Evolutionary conservation across 2,113 vertebrate genomes (phyloP).

Genomic region (Eolophus roseicapilla): DNA sequence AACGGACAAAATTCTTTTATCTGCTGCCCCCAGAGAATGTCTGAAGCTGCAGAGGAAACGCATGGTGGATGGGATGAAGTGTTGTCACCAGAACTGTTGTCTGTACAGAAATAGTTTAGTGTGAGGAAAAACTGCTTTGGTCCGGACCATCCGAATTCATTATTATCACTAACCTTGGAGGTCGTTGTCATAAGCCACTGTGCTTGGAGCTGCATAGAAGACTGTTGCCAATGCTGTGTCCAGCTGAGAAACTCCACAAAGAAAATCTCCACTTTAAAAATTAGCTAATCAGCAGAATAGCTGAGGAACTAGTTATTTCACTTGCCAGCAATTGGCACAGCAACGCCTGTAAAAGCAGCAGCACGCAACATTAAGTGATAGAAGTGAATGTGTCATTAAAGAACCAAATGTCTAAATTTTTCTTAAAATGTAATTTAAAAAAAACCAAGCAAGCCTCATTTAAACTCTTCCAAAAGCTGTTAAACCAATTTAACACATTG

Average conservation of each 20-base stretch:
- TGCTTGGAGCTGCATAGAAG: neutral
- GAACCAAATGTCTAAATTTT: slow-evolving; percentile 12
- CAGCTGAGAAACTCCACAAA: neutral
- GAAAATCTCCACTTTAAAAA: neutral
- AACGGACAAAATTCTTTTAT: neutral
- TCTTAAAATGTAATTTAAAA: neutral
- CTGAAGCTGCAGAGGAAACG: neutral
- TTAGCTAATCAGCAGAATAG: neutral
- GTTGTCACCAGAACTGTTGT: neutral
- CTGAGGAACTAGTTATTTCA: neutral
- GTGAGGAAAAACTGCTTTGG: neutral
- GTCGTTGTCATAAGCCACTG: neutral
- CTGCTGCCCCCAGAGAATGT: neutral
- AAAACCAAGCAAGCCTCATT: neutral
- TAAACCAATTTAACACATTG: slow-evolving; percentile 41
- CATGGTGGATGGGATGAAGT: neutral
- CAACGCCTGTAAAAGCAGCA: neutral
- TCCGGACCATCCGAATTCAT: neutral
- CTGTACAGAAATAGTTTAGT: neutral
- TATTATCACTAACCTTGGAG: neutral
- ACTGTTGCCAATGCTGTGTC: neutral
- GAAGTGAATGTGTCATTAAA: slow-evolving; percentile 23
- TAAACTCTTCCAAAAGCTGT: slow-evolving; percentile 19
- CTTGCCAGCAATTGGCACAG: neutral
- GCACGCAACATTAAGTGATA: slow-evolving; percentile 22